Evolutionary conservation across 2,888 invertebrate genomes (phyloP), one percentile per base, ranked within the genome.

Genomic region (Drosophila nr. perissopoda): DNA sequence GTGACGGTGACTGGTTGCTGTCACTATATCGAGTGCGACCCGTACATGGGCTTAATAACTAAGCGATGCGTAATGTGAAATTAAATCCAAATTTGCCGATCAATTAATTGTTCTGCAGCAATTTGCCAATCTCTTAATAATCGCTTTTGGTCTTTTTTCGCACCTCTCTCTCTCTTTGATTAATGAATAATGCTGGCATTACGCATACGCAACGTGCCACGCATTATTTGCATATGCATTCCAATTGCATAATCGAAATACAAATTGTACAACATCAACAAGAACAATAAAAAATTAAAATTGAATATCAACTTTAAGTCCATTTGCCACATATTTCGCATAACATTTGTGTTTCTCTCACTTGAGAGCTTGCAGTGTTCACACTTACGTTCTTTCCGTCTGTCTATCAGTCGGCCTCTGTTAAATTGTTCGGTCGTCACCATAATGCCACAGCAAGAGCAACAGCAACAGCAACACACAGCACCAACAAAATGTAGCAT

Each of bases 181-280:
- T 82, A 83, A 83, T 76, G 82, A 54, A 79, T 81, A 73, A 67
- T 73, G 80, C 75, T 76, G 76, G 76, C 78, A 75, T 78, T 74
- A 73, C 70, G 81, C 76, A 65, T 81, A 66, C 70, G 81, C 65
- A 68, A 62, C 53, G 59, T 70, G 54, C 73, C 60, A 60, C 61
- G 57, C 74, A 68, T 76, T 65, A 70, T 75, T 66, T 74, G 54
- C 58, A 70, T 71, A n/a, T 36, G 59, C 46, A 65, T 33, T 65
- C 57, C 36, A 54, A 74, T 46, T 64, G 70, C 52, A 56, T 64
- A 60, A 74, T 70, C 64, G 46, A 62, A 51, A 57, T 27, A 33
- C 33, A 34, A 40, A 10, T 2, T 21, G 29, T 29, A 1, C 18
- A 40, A 54, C 61, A 54, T 3, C 13, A 61, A 18, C 21, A 64